Evolutionary conservation across 2,888 invertebrate genomes (phyloP), one percentile per base, ranked within the genome.

Genomic region (Eucera pruinosa): DNA sequence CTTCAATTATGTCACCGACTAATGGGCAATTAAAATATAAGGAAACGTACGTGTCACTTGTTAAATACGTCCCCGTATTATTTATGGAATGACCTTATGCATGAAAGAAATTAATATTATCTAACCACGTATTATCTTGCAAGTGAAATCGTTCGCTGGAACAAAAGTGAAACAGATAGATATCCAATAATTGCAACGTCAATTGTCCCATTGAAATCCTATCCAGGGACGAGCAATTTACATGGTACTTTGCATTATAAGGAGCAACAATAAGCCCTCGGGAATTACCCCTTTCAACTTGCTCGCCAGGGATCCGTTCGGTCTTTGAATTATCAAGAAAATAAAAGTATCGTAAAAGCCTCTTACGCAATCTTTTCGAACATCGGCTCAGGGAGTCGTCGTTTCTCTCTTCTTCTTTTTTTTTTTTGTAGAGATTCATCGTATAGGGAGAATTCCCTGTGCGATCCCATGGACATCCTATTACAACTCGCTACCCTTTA

Each of bases 401-500:
- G 47, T 64, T 65, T 64, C 60, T 23, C n/a, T n/a, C n/a, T n/a
- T n/a, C n/a, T n/a, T n/a, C n/a, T n/a, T n/a, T n/a, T n/a, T n/a
- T n/a, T n/a, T n/a, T n/a, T n/a, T n/a, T n/a, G n/a, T n/a, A n/a
- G n/a, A n/a, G n/a, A n/a, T n/a, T n/a, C n/a, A n/a, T n/a, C n/a
- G n/a, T n/a, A n/a, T n/a, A n/a, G 47, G 54, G 5, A 33, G 36
- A 72, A 33, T 9, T 7, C 11, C 13, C 18, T 43, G n/a, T 30
- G 25, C 48, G 48, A 58, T 66, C 60, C 48, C 55, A 43, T 41
- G 48, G 73, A 48, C 58, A 65, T 60, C 23, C 25, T 23, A 15
- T 30, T 36, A 47, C 50, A 52, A 39, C 27, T 45, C 64, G 45
- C 30, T 47, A 43, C 39, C 54, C 25, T 45, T 64, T 64, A 72